Percentiles rank a stretch among this genome's conserved stretches.
Evolutionary conservation across 2,797 vertebrate species (phyloP).

Genomic region (Micromesistius poutassou): DNA sequence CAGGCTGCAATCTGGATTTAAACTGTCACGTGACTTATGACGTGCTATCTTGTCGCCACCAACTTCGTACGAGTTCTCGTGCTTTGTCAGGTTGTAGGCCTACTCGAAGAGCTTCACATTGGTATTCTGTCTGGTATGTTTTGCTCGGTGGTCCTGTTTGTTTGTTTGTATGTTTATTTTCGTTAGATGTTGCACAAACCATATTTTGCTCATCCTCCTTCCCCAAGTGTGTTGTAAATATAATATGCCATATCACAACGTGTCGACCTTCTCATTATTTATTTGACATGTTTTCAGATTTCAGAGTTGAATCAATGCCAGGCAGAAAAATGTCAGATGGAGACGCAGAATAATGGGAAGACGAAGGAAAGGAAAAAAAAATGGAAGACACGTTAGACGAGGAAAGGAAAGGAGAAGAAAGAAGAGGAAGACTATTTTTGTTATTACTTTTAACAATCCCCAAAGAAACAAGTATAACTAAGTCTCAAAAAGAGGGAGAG

Average conservation of each 20-base stretch:
- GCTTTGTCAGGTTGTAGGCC: not conserved
- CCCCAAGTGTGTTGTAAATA: slow-evolving; percentile 70
- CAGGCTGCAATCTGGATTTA: not conserved
- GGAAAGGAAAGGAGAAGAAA: not conserved
- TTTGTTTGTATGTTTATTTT: slow-evolving; percentile 57
- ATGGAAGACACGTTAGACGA: not conserved
- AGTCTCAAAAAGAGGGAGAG: not conserved
- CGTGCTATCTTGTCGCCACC: too few relatives aligned
- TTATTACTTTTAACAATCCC: not conserved
- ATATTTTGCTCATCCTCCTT: slow-evolving; percentile 50
- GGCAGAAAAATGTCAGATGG: not conserved
- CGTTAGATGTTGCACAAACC: slow-evolving; percentile 50
- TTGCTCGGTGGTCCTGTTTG: slow-evolving; percentile 39
- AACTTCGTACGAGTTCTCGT: too few relatives aligned
- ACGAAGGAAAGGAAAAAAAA: not conserved
- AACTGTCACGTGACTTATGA: not conserved
- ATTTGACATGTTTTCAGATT: not conserved
- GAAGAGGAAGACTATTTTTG: not conserved
- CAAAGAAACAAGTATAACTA: not conserved
- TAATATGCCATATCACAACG: slow-evolving; percentile 52
- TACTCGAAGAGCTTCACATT: slow-evolving; percentile 19
- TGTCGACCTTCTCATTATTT: slow-evolving; percentile 49
- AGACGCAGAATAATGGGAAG: not conserved
- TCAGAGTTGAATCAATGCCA: not conserved
- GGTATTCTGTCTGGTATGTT: slow-evolving; percentile 53